Conservation (phyloP, 1,140 invertebrate species). For the Pogonomyrmex californicus region DNA sequence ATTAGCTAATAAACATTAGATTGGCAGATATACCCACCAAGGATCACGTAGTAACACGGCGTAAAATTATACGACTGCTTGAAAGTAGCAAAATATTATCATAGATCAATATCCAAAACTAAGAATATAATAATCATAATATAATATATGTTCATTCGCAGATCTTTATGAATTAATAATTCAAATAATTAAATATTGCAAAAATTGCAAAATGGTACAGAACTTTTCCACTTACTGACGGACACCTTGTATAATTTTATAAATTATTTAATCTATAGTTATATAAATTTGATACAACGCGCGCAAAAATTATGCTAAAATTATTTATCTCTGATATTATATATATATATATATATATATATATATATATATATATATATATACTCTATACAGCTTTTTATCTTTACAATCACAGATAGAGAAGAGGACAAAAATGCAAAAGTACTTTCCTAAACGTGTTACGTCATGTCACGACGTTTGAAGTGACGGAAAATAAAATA, state of each 20-base stretch:
- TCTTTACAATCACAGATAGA: neutral
- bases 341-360: neutral
- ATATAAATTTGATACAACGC: neutral
- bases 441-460: neutral
- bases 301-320: neutral
- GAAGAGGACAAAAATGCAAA: neutral
- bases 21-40: neutral
- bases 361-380: neutral
- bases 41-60: neutral
- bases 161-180: no score
- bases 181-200: no score
- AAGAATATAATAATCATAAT: neutral
- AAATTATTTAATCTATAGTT: neutral
- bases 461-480: no score
- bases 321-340: neutral
- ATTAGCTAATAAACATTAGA: neutral
- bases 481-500: neutral
- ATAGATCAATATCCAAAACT: neutral
- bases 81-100: neutral
- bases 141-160: no score
- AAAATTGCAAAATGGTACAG: no score
- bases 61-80: slow-evolving; percentile 1
- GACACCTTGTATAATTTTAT: neutral
- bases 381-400: neutral
- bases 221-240: no score